Evolutionary conservation across 2,888 invertebrate genomes (phyloP).

Genomic region (Eristalis arbustorum): DNA sequence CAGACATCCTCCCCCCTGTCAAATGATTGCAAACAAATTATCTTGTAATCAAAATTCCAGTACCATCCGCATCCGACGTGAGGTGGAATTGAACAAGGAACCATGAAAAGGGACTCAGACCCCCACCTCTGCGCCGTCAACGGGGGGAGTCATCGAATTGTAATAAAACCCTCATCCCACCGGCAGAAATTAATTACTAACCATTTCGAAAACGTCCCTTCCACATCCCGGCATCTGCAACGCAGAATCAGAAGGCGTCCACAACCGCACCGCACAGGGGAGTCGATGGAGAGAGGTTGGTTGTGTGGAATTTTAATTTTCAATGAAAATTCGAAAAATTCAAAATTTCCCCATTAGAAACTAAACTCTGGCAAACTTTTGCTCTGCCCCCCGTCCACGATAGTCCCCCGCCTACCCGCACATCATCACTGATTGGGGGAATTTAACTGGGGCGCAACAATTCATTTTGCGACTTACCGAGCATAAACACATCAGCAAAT

Average conservation of each 20-base stretch:
- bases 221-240: background rate
- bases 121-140: background rate
- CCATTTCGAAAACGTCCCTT: background rate
- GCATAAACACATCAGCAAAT: conserved; percentile 51
- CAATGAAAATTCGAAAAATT: conserved; percentile 49
- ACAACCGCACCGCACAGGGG: background rate
- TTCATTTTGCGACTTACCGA: conserved; percentile 47
- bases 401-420: background rate
- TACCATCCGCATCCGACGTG: background rate
- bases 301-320: conserved; percentile 56
- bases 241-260: background rate
- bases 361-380: background rate
- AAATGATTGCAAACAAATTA: background rate
- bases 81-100: background rate
- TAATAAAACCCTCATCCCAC: background rate
- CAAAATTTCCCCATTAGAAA: conserved; percentile 32
- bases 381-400: background rate
- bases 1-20: background rate
- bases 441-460: conserved; percentile 41
- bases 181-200: background rate
- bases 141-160: background rate
- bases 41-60: background rate
- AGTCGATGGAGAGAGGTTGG: background rate
- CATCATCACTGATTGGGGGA: background rate
- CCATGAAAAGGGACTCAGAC: background rate